Percentiles rank a stretch among this genome's conserved stretches.
Conservation (phyloP, 2,113 vertebrate genomes). For the Megaleporinus macrocephalus region DNA sequence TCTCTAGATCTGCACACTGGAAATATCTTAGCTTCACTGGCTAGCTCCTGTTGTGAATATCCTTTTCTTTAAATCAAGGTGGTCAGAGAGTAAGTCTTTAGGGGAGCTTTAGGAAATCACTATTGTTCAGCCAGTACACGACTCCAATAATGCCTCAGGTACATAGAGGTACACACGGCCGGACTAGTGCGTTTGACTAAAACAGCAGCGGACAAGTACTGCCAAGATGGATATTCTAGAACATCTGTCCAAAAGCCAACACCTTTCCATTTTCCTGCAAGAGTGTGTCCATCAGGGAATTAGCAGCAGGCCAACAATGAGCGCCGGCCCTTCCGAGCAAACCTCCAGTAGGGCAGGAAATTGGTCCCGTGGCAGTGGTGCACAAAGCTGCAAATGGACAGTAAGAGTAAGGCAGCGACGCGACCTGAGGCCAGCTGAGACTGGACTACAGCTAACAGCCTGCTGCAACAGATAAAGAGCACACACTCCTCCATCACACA, state of each 20-base stretch:
- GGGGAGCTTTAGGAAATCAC: not conserved
- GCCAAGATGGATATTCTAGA: not conserved
- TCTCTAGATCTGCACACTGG: not conserved
- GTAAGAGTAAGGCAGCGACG: not conserved
- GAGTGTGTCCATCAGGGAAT: constrained; percentile 20
- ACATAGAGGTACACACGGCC: not conserved
- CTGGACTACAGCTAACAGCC: constrained; percentile 21
- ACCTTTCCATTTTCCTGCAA: constrained; percentile 8
- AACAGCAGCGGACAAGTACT: not conserved
- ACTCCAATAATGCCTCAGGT: not conserved
- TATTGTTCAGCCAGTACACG: not conserved
- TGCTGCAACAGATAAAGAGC: constrained; percentile 40
- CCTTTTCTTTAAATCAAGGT: not conserved
- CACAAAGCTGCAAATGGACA: constrained; percentile 50
- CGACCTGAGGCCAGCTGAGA: constrained; percentile 41
- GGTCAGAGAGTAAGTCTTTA: not conserved
- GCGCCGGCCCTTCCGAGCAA: constrained; percentile 26
- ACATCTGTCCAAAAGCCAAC: constrained; percentile 4
- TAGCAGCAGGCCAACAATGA: constrained; percentile 12
- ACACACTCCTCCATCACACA: constrained; percentile 42
- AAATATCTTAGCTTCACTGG: not conserved
- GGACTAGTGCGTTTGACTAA: not conserved
- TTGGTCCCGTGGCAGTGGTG: constrained; percentile 40
- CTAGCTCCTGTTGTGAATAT: not conserved
- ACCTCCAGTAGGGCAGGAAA: constrained; percentile 45